Percentiles rank a stretch among this genome's conserved stretches.
These are phyloP conservation scores for Paramisgurnus dabryanus DNA, from an alignment of 2,113 vertebrate genomes.

Conservation along the genomic window DNA sequence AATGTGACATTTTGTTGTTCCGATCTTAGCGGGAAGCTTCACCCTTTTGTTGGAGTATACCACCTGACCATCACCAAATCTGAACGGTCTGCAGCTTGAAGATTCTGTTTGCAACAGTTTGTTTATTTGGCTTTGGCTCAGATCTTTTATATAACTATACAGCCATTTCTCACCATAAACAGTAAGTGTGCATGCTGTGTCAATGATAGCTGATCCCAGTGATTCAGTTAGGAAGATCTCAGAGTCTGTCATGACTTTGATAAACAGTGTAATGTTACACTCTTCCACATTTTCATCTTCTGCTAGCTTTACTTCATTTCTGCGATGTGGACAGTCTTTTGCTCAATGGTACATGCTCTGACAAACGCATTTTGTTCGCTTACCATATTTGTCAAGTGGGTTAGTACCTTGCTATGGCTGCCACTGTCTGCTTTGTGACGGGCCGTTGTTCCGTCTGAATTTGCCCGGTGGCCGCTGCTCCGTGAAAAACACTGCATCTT, in stretches of 20 bases:
- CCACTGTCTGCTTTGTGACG: too few species aligned
- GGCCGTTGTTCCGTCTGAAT: too few species aligned
- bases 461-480: too few species aligned
- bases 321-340: constrained; percentile 40
- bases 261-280: constrained; percentile 30
- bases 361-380: constrained; percentile 33
- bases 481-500: too few species aligned
- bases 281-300: constrained; percentile 4
- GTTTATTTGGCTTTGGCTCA: too few species aligned
- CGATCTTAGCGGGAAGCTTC: neutral
- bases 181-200: constrained; percentile 34
- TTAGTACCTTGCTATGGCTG: constrained; percentile 20
- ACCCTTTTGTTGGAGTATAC: constrained; percentile 6
- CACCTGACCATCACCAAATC: constrained; percentile 34
- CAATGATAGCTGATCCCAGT: neutral
- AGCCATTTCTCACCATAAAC: constrained; percentile 32
- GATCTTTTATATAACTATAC: too few species aligned
- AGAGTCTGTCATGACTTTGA: constrained; percentile 14
- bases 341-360: constrained; percentile 46
- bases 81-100: neutral
- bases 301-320: constrained; percentile 34
- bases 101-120: too few species aligned
- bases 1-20: too few species aligned
- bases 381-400: constrained; percentile 29
- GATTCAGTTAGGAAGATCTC: constrained; percentile 45